These are phyloP conservation scores for Hirtodrosophila confusa DNA, from an alignment of 2,888 invertebrate genomes.

Conservation along the genomic window DNA sequence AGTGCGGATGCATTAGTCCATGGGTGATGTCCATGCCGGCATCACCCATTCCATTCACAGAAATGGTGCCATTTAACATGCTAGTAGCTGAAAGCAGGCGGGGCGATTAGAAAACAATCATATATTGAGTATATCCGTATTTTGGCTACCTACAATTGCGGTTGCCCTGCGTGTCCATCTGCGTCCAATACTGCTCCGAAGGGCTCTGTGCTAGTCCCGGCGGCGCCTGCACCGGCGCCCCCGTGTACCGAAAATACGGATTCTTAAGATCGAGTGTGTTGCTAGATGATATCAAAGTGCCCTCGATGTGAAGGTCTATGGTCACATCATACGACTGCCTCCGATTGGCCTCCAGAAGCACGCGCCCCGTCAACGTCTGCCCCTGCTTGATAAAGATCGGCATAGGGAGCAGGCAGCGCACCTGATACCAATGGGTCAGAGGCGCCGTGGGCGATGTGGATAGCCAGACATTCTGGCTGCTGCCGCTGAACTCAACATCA, in stretches of 20 bases:
- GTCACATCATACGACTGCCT: conserved; percentile 99
- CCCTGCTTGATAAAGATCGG: conserved; percentile 98
- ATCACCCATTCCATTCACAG: conserved; percentile 90
- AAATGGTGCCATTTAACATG: conserved; percentile 91
- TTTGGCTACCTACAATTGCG: conserved; percentile 76
- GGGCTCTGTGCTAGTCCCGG: conserved; percentile 96
- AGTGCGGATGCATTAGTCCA: conserved; percentile 81
- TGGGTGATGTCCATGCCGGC: conserved; percentile 89
- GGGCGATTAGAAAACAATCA: not conserved
- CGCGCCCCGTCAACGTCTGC: conserved; percentile 94
- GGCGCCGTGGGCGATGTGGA: conserved; percentile 99
- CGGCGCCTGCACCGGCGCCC: conserved; percentile 95
- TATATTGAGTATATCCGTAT: not conserved
- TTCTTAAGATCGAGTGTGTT: conserved; percentile 99
- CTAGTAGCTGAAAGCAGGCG: conserved; percentile 85
- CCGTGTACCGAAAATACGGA: conserved; percentile 98
- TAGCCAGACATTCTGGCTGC: conserved; percentile 95
- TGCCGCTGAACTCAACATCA: conserved; percentile 97
- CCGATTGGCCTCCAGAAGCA: conserved; percentile 95
- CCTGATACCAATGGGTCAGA: conserved; percentile 99
- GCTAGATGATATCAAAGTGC: conserved; percentile 92
- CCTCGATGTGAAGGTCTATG: conserved; percentile 95
- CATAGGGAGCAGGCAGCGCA: conserved; percentile 96
- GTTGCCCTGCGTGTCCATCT: conserved; percentile 89
- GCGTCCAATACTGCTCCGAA: conserved; percentile 96